Percentiles rank a stretch among this genome's conserved stretches.
These are phyloP conservation scores for Notodonta ziczac DNA, from an alignment of 2,888 invertebrate genomes.

Conservation along the genomic window DNA sequence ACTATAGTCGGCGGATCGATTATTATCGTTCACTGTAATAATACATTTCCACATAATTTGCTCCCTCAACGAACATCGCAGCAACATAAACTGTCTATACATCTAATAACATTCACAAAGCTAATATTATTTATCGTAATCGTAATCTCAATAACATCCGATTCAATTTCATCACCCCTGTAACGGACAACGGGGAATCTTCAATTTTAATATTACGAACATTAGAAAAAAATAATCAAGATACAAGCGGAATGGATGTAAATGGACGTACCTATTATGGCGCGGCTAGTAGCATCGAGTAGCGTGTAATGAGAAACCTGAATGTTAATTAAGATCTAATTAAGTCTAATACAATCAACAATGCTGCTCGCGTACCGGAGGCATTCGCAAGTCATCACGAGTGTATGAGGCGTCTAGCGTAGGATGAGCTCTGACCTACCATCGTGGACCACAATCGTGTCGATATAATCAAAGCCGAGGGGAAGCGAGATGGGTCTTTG, in stretches of 20 bases:
- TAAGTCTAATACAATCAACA: conserved; percentile 84
- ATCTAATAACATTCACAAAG: conserved; percentile 40
- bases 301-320: conserved; percentile 84
- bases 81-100: conserved; percentile 19
- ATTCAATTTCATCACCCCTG: conserved; percentile 66
- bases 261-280: conserved; percentile 78
- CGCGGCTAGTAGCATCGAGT: conserved; percentile 76
- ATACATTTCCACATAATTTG: conserved; percentile 33
- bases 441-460: conserved; percentile 15
- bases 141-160: conserved; percentile 53
- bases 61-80: conserved; percentile 18
- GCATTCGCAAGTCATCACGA: conserved; percentile 80
- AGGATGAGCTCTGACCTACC: conserved; percentile 66
- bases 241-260: conserved; percentile 67
- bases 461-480: conserved; percentile 29
- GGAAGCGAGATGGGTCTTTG: conserved; percentile 45
- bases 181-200: conserved; percentile 51
- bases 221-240: conserved; percentile 71
- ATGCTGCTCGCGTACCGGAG: conserved; percentile 80
- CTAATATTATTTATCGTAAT: conserved; percentile 47
- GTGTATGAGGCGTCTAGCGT: conserved; percentile 58
- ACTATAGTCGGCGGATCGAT: conserved; percentile 29
- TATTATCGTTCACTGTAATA: conserved; percentile 24
- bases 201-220: conserved; percentile 54
- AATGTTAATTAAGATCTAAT: conserved; percentile 85